Base-by-base conservation (phyloP, 2,113 vertebrate species). In the Phycodurus eques region DNA sequence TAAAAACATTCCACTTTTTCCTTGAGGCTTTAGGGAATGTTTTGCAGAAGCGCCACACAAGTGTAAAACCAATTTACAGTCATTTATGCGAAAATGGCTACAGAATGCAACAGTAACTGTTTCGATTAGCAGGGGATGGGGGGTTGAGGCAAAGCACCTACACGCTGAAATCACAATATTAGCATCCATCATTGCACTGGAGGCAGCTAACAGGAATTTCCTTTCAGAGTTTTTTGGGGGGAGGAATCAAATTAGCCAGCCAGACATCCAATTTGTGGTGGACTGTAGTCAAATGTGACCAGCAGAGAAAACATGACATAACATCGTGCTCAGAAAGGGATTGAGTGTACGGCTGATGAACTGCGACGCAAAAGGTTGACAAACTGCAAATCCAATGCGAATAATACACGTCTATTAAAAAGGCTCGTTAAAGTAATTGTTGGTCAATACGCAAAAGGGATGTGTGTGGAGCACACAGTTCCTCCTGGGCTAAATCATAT, bases 221-320 rank as follows among this genome's bases (percentile, higher is more conserved):
- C 88, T 94, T 94, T 92, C 92, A 91, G 84, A 83, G 88, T 89
- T 31, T 59, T 59, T 59, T 14, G 80, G 78, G 78, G 5, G 13
- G 90, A 92, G 80, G 82, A 92, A 91, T 93, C 88, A 85, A 93
- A 93, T 93, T 92, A 93, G 87, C 84, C 84, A 86, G 81, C 89
- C 88, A 92, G 91, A 93, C 93, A 92, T 91, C 91, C 92, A 92
- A 92, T 93, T 94, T 92, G 91, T 71, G 86, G 92, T 88, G 91
- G 89, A 89, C 85, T 92, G 91, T 91, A 90, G 92, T 91, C 88
- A 92, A 90, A 93, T 90, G 89, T 82, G 77, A 88, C 77, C 78
- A 83, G 73, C 70, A 83, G 81, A 85, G 60, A 80, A 85, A 83
- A 69, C 35, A 51, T 88, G 86, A 77, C 81, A 67, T 82, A 87